Evolutionary conservation across 30 jellyfish, hydroid and myxozoan species (phyloP), one percentile per base, ranked within the genome.

Genomic region (Hydra vulgaris): DNA sequence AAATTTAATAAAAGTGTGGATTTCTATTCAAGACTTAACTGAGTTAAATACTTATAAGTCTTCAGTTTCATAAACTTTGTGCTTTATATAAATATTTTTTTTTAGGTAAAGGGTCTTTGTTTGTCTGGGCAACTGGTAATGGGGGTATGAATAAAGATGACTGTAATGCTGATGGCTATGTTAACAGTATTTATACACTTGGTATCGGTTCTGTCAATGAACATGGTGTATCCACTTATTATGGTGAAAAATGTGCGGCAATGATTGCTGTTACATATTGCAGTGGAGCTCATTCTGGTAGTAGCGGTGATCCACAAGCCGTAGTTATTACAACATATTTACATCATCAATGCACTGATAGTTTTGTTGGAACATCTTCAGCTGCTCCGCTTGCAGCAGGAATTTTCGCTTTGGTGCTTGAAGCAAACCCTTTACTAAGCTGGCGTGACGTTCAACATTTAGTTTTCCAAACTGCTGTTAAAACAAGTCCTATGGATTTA

Each of bases 351-450:
- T 94, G 99, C 80, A 94, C 99, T 17, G 88, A 88, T 7, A 97
- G 89, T 71, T 94, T 94, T 83, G 96, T 86, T 56, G 99, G 99
- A 40, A 94, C 99, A n/a, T 88, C 97, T 73, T 94, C 99, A 15
- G 97, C 99, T 66, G 99, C 99, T 80, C 99, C 99, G 0, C 73
- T 94, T 54, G 97, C 99, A 54, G 96, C 97, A 27, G 97, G 94
- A 55, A 88, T 94, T 54, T 80, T 94, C 53, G 99, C 99, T 1
- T 81, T 94, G 61, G 99, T 80, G 4, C 86, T 94, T 25, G 94
- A 94, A 83, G 97, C 97, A 20, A 94, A 94, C 75, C 94, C 92
- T 15, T 88, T 85, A 23, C 56, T 94, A 54, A 79, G 95, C 16
- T 94, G 99, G 99, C 86, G 99, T 40, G 99, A 94, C 73, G 27